Evolutionary conservation across 2,888 invertebrate genomes (phyloP), one percentile per base, ranked within the genome.

Genomic region (Papilio elwesi): DNA sequence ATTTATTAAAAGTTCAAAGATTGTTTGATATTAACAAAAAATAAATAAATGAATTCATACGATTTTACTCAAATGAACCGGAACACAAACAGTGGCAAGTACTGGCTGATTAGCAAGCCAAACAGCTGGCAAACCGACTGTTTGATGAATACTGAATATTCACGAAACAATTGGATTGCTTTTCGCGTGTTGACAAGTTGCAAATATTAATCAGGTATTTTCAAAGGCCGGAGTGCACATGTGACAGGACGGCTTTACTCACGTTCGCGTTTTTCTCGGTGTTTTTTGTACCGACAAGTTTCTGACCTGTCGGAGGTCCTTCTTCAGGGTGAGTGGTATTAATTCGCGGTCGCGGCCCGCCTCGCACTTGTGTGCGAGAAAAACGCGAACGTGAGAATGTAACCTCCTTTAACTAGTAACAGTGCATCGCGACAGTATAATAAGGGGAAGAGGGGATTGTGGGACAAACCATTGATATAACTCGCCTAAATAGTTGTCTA

Each of bases 121-220:
- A 26, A 26, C 26, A 26, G 4, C 26, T 26, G 4, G 26, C 26
- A 26, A 26, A 2, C 26, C 26, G 26, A 26, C 26, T 26, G 26
- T 26, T 26, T 26, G 26, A 4, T 26, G 4, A 26, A 26, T 26
- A 26, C 13, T 59, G n/a, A 9, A 38, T 57, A 13, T 38, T 51
- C 51, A 51, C n/a, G 36, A 43, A 38, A 59, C 16, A 38, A 59
- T 26, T n/a, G n/a, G 38, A 10, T 57, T 36, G 36, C 53, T 10
- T 16, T 26, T 43, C 43, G 57, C 38, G 13, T 38, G 59, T 59
- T 38, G 38, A 59, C 38, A 59, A 59, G 38, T 59, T 57, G 57
- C 57, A 57, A 57, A 57, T 26, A 10, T 11, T 26, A 55, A 6
- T 13, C 38, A 57, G 36, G 36, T 10, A 57, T 13, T 57, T 38